These are phyloP conservation scores for Ceyx cyanopectus DNA, from an alignment of 2,113 vertebrate species.

Conservation along the genomic window DNA sequence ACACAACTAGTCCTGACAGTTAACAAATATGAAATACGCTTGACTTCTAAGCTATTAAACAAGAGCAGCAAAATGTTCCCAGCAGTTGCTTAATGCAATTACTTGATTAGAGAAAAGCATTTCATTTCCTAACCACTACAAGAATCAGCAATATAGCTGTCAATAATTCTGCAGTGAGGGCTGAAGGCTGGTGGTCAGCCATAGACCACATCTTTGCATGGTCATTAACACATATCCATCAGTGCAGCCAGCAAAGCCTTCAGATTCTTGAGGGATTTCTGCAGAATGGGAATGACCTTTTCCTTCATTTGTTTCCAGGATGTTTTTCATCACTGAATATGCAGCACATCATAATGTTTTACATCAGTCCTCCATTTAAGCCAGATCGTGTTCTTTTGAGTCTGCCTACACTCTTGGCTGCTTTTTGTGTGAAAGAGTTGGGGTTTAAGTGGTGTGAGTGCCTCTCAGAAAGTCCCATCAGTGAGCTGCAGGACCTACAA, in stretches of 20 bases:
- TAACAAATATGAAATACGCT: slow-evolving; percentile 58
- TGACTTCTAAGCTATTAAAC: slow-evolving; percentile 39
- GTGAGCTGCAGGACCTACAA: not conserved
- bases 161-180: slow-evolving; percentile 74
- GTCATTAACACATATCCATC: slow-evolving; percentile 75
- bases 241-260: slow-evolving; percentile 8
- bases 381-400: slow-evolving; percentile 54
- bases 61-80: slow-evolving; percentile 68
- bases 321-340: slow-evolving; percentile 54
- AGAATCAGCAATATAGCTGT: slow-evolving; percentile 84
- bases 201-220: slow-evolving; percentile 74
- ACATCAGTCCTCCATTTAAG: slow-evolving; percentile 55
- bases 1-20: slow-evolving; percentile 75
- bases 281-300: slow-evolving; percentile 57
- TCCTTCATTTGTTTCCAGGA: slow-evolving; percentile 57
- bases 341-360: slow-evolving; percentile 22
- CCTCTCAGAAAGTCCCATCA: not conserved
- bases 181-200: slow-evolving; percentile 57
- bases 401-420: not conserved
- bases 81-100: slow-evolving; percentile 78
- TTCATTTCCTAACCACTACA: slow-evolving; percentile 80
- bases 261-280: slow-evolving; percentile 71
- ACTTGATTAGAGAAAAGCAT: slow-evolving; percentile 73
- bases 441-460: not conserved
- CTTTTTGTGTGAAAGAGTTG: not conserved